Percentiles rank a stretch among this genome's conserved stretches.
phyloP scores from a whole-genome alignment of 2,113 vertebrate genomes.

The Natator depressus region DNA sequence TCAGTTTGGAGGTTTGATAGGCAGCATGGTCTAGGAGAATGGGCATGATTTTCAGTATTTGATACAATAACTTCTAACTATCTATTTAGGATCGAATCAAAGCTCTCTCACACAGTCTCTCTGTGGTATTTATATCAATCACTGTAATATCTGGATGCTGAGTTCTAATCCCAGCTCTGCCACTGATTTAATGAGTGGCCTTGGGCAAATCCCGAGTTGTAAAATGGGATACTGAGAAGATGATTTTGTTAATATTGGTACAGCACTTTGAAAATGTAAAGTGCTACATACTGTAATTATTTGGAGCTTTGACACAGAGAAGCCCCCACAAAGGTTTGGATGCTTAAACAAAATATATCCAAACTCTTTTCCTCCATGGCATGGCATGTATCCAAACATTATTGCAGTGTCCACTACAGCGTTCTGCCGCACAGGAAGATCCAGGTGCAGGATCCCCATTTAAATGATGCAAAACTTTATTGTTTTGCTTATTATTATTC shows the following conservation, averaged over 20 bases:
- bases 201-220: background rate
- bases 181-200: background rate
- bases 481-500: background rate
- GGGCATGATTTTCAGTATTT: background rate
- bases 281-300: accelerated
- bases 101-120: background rate
- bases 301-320: background rate
- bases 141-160: background rate
- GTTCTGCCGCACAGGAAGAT: background rate
- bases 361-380: background rate
- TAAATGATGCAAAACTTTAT: background rate
- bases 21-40: background rate
- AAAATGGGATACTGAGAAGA: background rate
- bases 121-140: background rate
- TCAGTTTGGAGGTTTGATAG: background rate
- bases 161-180: conserved; percentile 21
- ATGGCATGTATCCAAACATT: background rate
- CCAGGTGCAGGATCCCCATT: background rate
- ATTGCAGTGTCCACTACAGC: background rate
- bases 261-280: background rate
- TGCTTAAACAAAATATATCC: background rate
- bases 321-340: background rate
- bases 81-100: conserved; percentile 7
- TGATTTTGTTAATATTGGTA: background rate
- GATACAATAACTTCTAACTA: background rate